Evolutionary conservation across 2,113 vertebrate species (phyloP), one percentile per base, ranked within the genome.

Genomic region (Verasper variegatus): DNA sequence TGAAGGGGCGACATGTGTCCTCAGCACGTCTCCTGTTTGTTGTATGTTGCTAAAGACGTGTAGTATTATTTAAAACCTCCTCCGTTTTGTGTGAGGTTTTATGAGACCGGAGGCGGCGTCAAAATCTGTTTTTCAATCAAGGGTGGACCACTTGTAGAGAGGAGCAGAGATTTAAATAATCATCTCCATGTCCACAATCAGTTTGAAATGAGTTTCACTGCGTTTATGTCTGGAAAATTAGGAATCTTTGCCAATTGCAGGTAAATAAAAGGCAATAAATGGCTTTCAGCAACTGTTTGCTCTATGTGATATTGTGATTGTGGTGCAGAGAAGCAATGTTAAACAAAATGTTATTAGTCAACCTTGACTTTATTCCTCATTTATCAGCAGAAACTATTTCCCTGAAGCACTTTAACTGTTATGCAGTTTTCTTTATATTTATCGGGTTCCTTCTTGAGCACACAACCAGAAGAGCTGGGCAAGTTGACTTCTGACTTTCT

Each of bases 1-100:
- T 73, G 74, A 84, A 76, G 90, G 70, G 70, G 69, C 40, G 51
- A 81, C 79, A 65, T 81, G 70, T 84, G 82, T 85, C 82, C 74
- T 23, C 80, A 66, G 83, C 66, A 57, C 54, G 71, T 74, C 67
- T 72, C 73, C 65, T 66, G 52, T 82, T 79, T 86, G 81, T 80
- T 68, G 55, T 61, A 55, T 59, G 75, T n/a, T 45, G 49, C 68
- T 64, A 61, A 54, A 73, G 71, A 87, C 75, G 61, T 61, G 75
- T 76, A 65, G 75, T 76, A 49, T 91, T 86, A 86, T 75, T 82
- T 78, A 78, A 88, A 15, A 51, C 47, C 47, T 42, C 37, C 37
- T 40, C 37, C 2, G 10, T 40, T 40, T 42, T 3, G 10, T 49
- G 40, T 20, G 23, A 76, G 68, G 60, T 80, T 74, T 12, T 71